Evolutionary conservation across 2,888 invertebrate species (phyloP), one percentile per base, ranked within the genome.

Genomic region (Macroteleia sp.): DNA sequence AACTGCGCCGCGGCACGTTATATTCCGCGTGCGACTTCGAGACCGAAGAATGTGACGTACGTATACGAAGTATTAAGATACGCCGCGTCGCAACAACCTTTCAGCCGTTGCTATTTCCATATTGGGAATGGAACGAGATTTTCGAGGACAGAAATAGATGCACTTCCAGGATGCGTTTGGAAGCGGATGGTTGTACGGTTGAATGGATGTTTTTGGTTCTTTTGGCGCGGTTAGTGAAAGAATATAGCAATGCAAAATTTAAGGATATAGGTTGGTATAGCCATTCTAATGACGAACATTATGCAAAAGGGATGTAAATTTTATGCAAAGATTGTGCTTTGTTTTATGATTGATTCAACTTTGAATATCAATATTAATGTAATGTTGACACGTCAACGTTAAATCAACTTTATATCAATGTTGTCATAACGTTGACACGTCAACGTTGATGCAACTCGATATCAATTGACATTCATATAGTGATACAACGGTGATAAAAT

Each of bases 1-100:
- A 82, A 85, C 85, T 83, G 79, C 81, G 78, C 80, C 75, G 79
- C 77, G 80, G 85, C 85, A 85, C 83, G 85, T 85, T 85, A 86
- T 85, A 86, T 85, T 85, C 86, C 79, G 80, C 67, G 85, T 85
- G 85, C 85, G 84, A 82, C 82, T 66, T 61, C 67, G 79, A 83
- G 81, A 80, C 79, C 79, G 50, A 74, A 82, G 85, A 85, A 86
- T 85, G 83, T 82, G 79, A 81, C 83, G 75, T 80, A 77, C 81
- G 81, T 48, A 74, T 61, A 69, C 50, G 34, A 50, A 44, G 61
- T 44, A 73, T 74, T 77, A 70, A 77, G 77, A 80, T 74, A 81
- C 61, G 81, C 77, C 54, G 78, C 42, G 70, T 74, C 74, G 77
- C 64, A 57, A 69, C 79, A 77, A 67, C 64, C 77, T 69, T 76